Evolutionary conservation across 2,797 vertebrate species (phyloP).

Genomic region (Myiotriccus ornatus): DNA sequence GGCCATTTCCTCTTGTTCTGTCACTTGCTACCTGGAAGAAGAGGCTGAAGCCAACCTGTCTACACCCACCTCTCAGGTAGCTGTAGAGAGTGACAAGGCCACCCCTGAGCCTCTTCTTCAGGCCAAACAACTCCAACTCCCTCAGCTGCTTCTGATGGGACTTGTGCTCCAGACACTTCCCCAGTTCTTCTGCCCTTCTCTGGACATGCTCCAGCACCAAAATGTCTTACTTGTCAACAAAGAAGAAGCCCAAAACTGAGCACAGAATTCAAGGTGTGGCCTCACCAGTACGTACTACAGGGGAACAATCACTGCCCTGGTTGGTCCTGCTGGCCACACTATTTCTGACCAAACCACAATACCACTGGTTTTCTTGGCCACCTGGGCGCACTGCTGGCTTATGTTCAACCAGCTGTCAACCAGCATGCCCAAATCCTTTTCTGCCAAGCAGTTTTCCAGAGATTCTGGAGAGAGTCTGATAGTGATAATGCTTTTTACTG

Average conservation of each 20-base stretch:
- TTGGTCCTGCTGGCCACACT: not conserved
- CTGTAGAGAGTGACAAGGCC: not conserved
- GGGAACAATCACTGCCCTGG: not conserved
- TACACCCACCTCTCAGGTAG: not conserved
- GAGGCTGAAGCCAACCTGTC: rapidly evolving
- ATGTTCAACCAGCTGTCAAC: rapidly evolving
- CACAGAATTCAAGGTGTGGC: not conserved
- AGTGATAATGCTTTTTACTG: not conserved
- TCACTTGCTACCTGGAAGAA: not conserved
- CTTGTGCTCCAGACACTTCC: not conserved
- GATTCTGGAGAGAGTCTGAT: not conserved
- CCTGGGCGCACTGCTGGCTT: not conserved
- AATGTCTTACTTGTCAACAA: not conserved
- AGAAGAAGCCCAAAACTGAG: not conserved
- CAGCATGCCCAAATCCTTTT: not conserved
- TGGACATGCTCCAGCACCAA: not conserved
- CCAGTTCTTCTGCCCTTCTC: not conserved
- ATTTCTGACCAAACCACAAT: not conserved
- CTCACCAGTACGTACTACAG: not conserved
- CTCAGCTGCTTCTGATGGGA: not conserved
- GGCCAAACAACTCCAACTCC: not conserved
- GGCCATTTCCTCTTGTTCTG: not conserved
- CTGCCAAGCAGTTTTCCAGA: not conserved
- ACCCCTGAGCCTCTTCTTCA: not conserved
- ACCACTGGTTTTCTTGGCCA: not conserved